These are phyloP conservation scores for Harpalus rufipes DNA, from an alignment of 2,888 invertebrate genomes.

Conservation along the genomic window DNA sequence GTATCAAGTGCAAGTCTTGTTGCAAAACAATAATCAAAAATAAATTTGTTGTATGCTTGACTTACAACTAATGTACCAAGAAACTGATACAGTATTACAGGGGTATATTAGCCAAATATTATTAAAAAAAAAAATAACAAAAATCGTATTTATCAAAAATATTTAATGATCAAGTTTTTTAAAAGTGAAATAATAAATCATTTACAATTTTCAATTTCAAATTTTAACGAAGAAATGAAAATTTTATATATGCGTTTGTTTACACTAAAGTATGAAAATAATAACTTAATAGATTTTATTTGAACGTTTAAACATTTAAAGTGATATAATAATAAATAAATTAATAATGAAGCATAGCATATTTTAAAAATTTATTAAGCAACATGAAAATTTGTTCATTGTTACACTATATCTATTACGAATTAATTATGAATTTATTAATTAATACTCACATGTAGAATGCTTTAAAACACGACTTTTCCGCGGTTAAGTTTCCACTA, in stretches of 20 bases:
- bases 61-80: slow-evolving; percentile 65
- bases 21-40: slow-evolving; percentile 64
- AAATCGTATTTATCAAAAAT: slow-evolving; percentile 66
- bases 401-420: slow-evolving; percentile 59
- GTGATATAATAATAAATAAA: slow-evolving; percentile 67
- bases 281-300: slow-evolving; percentile 65
- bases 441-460: slow-evolving; percentile 56
- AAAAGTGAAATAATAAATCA: slow-evolving; percentile 64
- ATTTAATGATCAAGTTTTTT: slow-evolving; percentile 66
- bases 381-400: slow-evolving; percentile 56
- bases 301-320: slow-evolving; percentile 65
- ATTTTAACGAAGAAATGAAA: slow-evolving; percentile 63
- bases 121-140: slow-evolving; percentile 56
- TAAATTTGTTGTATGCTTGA: slow-evolving; percentile 58
- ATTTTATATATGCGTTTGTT: slow-evolving; percentile 66
- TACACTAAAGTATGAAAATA: slow-evolving; percentile 60
- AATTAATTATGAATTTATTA: slow-evolving; percentile 60
- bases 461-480: slow-evolving; percentile 59
- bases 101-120: slow-evolving; percentile 67
- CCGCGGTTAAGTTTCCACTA: slow-evolving; percentile 56
- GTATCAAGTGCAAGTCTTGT: slow-evolving; percentile 58
- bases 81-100: slow-evolving; percentile 67
- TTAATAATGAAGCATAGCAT: slow-evolving; percentile 63
- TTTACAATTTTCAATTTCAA: slow-evolving; percentile 66
- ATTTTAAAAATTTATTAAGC: slow-evolving; percentile 63